Evolutionary conservation across 2,113 vertebrate genomes (phyloP), one percentile per base, ranked within the genome.

Genomic region (Agapornis roseicollis): DNA sequence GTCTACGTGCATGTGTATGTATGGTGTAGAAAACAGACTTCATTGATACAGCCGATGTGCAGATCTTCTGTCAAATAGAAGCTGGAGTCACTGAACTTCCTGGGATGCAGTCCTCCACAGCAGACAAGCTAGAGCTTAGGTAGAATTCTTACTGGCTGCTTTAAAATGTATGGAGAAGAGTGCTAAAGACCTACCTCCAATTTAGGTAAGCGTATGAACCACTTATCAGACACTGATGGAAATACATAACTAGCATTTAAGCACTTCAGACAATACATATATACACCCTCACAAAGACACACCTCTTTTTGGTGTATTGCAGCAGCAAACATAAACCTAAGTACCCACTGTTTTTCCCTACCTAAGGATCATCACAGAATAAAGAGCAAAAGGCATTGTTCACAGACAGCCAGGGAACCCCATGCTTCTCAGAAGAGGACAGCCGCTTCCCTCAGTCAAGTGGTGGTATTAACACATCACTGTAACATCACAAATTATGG

Each of bases 1-100:
- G 7, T 9, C 16, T 0, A 0, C 10, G 0, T 14, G 35, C 10
- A 4, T 6, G 28, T 5, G 7, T 29, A 10, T 11, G 10, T 3
- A 29, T 3, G 13, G 37, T 7, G 12, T 1, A 9, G 10, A 37
- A 11, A 39, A 25, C 3, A 18, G 7, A 18, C 23, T 29, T 9
- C 3, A 41, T 7, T 23, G 35, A 12, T 52, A 20, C 11, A 0
- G 11, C 58, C 41, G 16, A 2, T 24, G 35, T 12, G 33, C 27
- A 42, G 23, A 28, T 50, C 37, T 15, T 16, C 33, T 41, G 23
- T 14, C 44, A 64, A 2, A 42, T 4, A 52, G 55, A 19, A 58
- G 17, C 16, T 1, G 6, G 5, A 24, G 16, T 39, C 7, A 18
- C 13, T 2, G 50, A 49, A 37, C 28, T 39, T 42, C 15, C 44